Base-by-base conservation (phyloP, 2,797 vertebrate genomes). In the Psittacula derbiana region DNA sequence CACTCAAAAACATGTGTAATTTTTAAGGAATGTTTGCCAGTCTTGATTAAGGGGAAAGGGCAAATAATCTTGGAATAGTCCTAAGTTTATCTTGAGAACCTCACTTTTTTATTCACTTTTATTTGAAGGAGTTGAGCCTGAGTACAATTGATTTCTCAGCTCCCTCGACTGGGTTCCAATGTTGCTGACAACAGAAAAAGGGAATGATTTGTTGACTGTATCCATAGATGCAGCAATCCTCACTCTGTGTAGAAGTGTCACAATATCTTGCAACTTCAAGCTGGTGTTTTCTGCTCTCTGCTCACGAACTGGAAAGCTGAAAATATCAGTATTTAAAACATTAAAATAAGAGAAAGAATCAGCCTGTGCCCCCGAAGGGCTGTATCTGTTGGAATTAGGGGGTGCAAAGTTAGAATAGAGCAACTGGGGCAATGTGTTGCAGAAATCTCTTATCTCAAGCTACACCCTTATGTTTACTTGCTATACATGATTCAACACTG, bases 161-260 rank as follows among this genome's bases (percentile, higher is more conserved):
- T 85, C 80, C 66, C 71, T 70, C 6, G 4, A 66, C 43, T 61
- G 46, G 30, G 52, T 75, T 66, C 58, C 62, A 62, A 4, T 75
- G 76, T 66, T 93, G 81, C 91, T 82, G 88, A 93, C 84, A 93
- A 74, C 43, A 82, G 38, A 86, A 88, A 79, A 82, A 74, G 6
- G 20, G 88, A 79, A 86, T 75, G 47, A 93, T 91, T 82, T 86
- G 85, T 91, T 86, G 84, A 46, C 52, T 57, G 60, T 40, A 79
- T 61, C 72, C 47, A 66, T 33, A 95, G 67, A 86, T 38, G 81
- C 57, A 86, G 67, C 72, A 74, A 88, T 66, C 23, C 31, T 65
- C 43, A 50, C 24, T 82, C 52, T 3, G 20, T 20, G 13, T 41
- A 74, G 47, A 88, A 79, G 36, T 61, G 55, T 66, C 72, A 57